Evolutionary conservation across 2,888 invertebrate genomes (phyloP).

Genomic region (Tiphia femorata): DNA sequence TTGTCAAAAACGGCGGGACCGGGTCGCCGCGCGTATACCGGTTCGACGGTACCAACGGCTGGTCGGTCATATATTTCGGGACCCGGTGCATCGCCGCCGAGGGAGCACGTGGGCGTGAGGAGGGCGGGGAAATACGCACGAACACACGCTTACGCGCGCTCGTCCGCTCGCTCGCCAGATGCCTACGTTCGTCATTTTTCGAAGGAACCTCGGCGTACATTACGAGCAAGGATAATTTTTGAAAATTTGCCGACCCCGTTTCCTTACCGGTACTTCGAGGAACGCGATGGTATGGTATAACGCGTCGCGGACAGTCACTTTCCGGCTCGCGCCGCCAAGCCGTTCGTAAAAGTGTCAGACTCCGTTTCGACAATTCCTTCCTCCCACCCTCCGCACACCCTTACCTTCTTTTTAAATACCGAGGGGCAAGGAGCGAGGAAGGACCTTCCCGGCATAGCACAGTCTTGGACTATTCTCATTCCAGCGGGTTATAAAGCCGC

Average conservation of each 20-base stretch:
- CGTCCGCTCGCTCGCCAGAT: background rate
- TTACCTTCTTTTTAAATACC: conserved; percentile 20
- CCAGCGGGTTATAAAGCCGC: conserved; percentile 58
- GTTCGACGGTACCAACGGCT: conserved; percentile 48
- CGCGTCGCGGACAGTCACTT: background rate
- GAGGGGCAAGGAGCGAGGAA: conserved; percentile 10
- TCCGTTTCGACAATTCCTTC: conserved; percentile 42
- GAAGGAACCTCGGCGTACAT: background rate
- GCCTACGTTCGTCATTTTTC: background rate
- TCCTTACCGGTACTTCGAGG: too few relatives aligned
- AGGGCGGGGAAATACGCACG: conserved; percentile 19
- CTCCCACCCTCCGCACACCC: conserved; percentile 4
- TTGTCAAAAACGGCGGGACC: conserved; percentile 64
- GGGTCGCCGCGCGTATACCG: conserved; percentile 46
- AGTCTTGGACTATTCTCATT: conserved; percentile 18
- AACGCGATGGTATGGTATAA: too few relatives aligned
- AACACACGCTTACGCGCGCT: conserved; percentile 6
- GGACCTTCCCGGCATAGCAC: too few relatives aligned
- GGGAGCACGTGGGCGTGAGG: conserved; percentile 56
- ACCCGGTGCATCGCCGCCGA: conserved; percentile 33
- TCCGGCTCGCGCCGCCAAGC: background rate
- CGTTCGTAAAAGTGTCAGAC: conserved; percentile 43
- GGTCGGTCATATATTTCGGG: conserved; percentile 62
- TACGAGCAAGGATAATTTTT: too few relatives aligned
- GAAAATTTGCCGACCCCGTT: too few relatives aligned